phyloP scores from a whole-genome alignment of 2,113 vertebrate species.

The Motacilla tschutschensis region DNA sequence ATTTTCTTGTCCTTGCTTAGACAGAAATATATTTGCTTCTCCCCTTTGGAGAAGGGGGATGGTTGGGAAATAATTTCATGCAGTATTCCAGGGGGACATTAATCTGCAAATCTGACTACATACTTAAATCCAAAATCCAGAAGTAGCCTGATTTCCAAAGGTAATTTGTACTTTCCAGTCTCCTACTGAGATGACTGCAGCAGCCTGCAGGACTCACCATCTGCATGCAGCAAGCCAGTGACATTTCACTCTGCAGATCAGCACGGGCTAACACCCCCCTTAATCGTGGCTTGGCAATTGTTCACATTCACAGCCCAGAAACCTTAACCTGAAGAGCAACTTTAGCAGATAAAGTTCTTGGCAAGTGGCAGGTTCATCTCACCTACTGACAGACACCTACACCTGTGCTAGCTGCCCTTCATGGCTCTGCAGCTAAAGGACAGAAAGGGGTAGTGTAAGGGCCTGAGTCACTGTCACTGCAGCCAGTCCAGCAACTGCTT shows the following conservation, averaged over 20 bases:
- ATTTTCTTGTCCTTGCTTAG: not conserved
- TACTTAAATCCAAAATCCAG: not conserved
- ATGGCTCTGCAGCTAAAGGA: not conserved
- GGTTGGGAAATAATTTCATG: not conserved
- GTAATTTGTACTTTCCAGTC: constrained; percentile 16
- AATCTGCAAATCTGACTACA: not conserved
- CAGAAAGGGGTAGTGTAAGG: not conserved
- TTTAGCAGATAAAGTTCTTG: not conserved
- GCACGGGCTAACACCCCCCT: not conserved
- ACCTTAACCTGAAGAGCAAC: not conserved
- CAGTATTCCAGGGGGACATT: not conserved
- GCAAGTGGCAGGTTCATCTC: not conserved
- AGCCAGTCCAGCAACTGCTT: not conserved
- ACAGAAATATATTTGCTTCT: not conserved
- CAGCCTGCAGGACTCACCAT: not conserved
- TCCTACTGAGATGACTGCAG: not conserved
- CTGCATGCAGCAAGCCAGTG: not conserved
- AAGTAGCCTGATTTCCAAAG: not conserved
- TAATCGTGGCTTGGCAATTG: not conserved
- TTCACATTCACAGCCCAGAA: not conserved
- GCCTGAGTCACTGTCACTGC: not conserved
- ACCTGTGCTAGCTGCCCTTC: not conserved
- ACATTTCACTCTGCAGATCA: not conserved
- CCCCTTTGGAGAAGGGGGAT: accelerated
- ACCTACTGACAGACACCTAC: not conserved